Evolutionary conservation across 1,140 invertebrate species (phyloP).

Genomic region (Drosophila repleta): DNA sequence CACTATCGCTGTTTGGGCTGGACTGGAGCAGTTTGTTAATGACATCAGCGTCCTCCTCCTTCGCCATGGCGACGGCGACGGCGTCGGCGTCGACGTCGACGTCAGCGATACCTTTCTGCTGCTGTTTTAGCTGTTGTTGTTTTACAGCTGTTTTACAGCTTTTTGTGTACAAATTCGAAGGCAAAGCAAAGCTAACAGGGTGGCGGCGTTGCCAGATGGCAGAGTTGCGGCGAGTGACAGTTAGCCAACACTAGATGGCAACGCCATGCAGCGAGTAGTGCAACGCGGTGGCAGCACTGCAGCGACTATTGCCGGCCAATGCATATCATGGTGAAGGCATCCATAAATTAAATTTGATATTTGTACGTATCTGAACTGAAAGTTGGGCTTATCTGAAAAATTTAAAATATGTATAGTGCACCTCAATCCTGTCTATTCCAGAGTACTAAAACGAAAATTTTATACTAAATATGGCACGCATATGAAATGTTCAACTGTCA

Average conservation of each 20-base stretch:
- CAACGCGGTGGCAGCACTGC: background rate
- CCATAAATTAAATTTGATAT: background rate
- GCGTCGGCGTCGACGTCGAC: slow-evolving; percentile 10
- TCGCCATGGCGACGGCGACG: slow-evolving; percentile 45
- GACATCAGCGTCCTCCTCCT: slow-evolving; percentile 6
- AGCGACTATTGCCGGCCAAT: background rate
- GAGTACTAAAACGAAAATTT: background rate
- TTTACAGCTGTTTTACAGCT: slow-evolving; percentile 11
- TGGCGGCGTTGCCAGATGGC: slow-evolving; percentile 7
- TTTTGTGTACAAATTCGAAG: background rate
- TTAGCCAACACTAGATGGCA: background rate
- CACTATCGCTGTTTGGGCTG: background rate
- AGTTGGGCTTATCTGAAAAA: background rate
- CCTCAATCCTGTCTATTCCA: background rate
- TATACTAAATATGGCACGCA: background rate
- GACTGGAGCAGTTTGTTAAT: background rate
- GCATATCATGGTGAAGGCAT: background rate
- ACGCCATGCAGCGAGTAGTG: background rate
- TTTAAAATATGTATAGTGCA: background rate
- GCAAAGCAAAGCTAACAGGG: background rate
- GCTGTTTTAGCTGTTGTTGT: slow-evolving; percentile 2
- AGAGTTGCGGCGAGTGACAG: background rate
- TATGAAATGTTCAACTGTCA: background rate
- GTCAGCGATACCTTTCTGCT: background rate
- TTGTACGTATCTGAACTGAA: background rate